Percentiles rank a stretch among this genome's conserved stretches.
Conservation (phyloP, 2,797 vertebrate species). For the Syngnathus acus region DNA sequence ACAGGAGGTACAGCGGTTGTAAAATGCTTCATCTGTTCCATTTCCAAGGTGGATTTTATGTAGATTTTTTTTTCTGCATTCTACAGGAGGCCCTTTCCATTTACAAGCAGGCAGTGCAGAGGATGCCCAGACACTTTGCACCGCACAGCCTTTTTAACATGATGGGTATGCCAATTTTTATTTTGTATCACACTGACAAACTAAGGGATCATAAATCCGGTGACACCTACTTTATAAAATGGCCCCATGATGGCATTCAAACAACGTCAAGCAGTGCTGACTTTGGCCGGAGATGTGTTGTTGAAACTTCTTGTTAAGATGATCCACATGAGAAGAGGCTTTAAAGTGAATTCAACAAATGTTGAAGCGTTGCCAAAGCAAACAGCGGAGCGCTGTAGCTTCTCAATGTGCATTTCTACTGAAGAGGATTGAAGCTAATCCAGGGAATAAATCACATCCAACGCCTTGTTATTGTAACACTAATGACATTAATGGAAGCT, state of each 20-base stretch:
- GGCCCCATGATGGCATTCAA: background rate
- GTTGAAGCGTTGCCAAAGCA: constrained; percentile 1
- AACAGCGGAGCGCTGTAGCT: constrained; percentile 10
- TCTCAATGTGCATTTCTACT: constrained; percentile 13
- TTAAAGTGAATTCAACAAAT: constrained; percentile 1
- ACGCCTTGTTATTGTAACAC: constrained; percentile 43
- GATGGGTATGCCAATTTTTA: constrained; percentile 78
- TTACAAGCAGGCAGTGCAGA: constrained; percentile 84
- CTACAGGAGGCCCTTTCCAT: constrained; percentile 61
- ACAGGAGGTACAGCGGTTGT: constrained; percentile 76
- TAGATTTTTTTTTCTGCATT: background rate
- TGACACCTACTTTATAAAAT: background rate
- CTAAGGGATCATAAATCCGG: background rate
- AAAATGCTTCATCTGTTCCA: too few species aligned
- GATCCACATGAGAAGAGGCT: background rate
- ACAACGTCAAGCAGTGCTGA: background rate
- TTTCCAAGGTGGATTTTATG: background rate
- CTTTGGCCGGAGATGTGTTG: background rate
- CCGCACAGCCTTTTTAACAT: constrained; percentile 95
- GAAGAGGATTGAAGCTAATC: constrained; percentile 26
- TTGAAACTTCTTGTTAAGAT: background rate
- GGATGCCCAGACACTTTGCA: constrained; percentile 92
- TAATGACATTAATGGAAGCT: constrained; percentile 52
- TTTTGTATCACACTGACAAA: constrained; percentile 1
- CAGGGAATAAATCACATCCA: constrained; percentile 37